Evolutionary conservation across 2,888 invertebrate species (phyloP).

Genomic region (Pantelozetes paolii): DNA sequence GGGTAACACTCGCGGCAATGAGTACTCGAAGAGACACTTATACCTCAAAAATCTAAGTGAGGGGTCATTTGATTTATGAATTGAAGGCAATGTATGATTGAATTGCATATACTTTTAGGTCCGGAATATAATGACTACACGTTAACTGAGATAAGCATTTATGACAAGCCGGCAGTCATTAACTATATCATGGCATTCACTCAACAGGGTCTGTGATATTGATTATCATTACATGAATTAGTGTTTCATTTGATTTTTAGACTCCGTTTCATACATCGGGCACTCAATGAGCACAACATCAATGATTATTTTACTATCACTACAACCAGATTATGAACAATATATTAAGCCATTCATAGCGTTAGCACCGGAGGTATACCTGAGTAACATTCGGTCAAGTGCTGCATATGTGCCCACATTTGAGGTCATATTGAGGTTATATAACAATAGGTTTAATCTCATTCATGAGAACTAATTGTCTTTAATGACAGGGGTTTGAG

Average conservation of each 20-base stretch:
- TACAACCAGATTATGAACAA: constrained; percentile 19
- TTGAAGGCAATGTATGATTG: background rate
- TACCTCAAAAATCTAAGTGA: too few relatives aligned
- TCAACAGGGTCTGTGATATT: constrained; percentile 44
- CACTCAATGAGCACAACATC: constrained; percentile 33
- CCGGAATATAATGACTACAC: constrained; percentile 25
- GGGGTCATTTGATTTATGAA: background rate
- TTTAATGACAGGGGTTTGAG: too few relatives aligned
- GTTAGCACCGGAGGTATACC: constrained; percentile 28
- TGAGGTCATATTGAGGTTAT: constrained; percentile 13
- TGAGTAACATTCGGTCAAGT: background rate
- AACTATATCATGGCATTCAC: background rate
- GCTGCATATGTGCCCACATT: constrained; percentile 4
- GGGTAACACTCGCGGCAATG: constrained; percentile 23
- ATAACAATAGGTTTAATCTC: too few relatives aligned
- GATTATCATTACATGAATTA: background rate
- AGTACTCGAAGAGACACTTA: constrained; percentile 22
- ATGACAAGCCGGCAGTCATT: constrained; percentile 16
- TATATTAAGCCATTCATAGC: constrained; percentile 32
- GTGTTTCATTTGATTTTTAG: background rate
- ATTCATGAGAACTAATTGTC: too few relatives aligned
- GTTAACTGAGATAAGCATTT: constrained; percentile 25
- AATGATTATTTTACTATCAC: constrained; percentile 34
- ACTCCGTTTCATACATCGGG: constrained; percentile 18
- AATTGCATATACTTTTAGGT: constrained; percentile 7